phyloP scores from a whole-genome alignment of 1,140 invertebrate species.

The Caenorhabditis latens region DNA sequence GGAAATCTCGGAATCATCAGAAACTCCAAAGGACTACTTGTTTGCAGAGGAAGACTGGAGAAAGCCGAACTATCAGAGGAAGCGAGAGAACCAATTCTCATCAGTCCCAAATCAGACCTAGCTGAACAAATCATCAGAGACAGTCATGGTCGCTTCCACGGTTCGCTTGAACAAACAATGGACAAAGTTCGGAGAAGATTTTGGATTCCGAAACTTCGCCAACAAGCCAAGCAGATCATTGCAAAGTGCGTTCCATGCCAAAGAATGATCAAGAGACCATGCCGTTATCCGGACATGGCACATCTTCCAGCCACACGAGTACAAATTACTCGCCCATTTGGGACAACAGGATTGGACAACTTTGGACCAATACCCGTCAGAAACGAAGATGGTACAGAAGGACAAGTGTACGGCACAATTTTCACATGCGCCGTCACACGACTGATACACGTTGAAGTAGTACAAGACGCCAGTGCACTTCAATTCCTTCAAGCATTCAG shows the following conservation, averaged over 20 bases:
- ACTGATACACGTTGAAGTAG: conserved; percentile 22
- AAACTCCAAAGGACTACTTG: not conserved
- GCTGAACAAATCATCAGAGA: not conserved
- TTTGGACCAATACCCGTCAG: conserved; percentile 49
- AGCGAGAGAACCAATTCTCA: not conserved
- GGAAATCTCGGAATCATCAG: not conserved
- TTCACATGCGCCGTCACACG: conserved; percentile 38
- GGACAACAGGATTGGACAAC: conserved; percentile 19
- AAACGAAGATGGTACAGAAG: not conserved
- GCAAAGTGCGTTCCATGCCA: not conserved
- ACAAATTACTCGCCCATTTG: not conserved
- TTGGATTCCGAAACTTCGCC: conserved; percentile 9
- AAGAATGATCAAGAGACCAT: not conserved
- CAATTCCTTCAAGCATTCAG: conserved; percentile 34
- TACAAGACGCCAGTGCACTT: not conserved
- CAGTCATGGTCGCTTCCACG: not conserved
- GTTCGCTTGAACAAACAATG: not conserved
- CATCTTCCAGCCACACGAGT: conserved; percentile 43
- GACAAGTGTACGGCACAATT: conserved; percentile 19
- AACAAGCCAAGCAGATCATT: not conserved
- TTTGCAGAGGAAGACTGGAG: not conserved
- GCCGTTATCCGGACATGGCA: conserved; percentile 25
- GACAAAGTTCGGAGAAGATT: not conserved
- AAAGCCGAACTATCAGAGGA: not conserved
- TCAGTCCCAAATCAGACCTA: not conserved